Evolutionary conservation across 1,140 invertebrate genomes (phyloP).

Genomic region (Hydropsyche tenuis): DNA sequence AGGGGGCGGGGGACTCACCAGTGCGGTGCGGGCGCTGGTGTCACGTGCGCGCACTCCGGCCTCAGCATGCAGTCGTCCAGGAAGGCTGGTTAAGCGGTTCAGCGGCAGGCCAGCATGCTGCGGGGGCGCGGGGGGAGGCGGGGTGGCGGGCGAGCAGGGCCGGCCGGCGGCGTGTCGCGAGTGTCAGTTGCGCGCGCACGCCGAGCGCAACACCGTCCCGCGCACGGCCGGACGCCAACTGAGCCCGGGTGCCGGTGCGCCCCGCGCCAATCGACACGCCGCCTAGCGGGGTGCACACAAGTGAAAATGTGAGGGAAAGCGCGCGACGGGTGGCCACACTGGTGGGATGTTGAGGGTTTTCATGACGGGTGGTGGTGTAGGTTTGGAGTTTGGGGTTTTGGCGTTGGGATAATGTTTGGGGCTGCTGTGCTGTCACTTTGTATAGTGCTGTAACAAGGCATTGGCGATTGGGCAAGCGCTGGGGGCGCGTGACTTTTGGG

Average conservation of each 20-base stretch:
- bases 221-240: conserved; percentile 26
- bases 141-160: background rate
- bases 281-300: background rate
- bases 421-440: no score
- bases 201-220: conserved; percentile 11
- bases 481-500: no score
- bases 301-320: background rate
- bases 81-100: background rate
- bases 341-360: no score
- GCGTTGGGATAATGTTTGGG: no score
- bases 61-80: background rate
- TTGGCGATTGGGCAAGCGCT: no score
- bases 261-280: background rate
- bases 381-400: no score
- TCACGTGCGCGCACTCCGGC: background rate
- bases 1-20: background rate
- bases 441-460: no score
- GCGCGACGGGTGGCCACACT: background rate
- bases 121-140: background rate
- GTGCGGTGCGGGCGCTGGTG: background rate
- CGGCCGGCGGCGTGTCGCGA: background rate
- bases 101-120: background rate
- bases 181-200: conserved; percentile 10
- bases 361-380: no score
- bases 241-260: background rate